These are phyloP conservation scores for Samia ricini DNA, from an alignment of 1,140 invertebrate genomes.

Conservation along the genomic window DNA sequence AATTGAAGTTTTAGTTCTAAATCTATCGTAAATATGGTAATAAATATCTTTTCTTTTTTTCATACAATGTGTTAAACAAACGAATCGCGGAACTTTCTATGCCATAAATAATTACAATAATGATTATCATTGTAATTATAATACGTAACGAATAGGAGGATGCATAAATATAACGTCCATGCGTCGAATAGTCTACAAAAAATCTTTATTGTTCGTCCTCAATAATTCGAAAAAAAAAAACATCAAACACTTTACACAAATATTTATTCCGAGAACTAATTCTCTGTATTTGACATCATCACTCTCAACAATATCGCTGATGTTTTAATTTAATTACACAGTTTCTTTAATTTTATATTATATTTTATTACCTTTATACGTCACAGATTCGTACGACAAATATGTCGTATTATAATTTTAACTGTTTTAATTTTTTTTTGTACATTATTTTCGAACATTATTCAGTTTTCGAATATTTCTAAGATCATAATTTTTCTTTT, in stretches of 20 bases:
- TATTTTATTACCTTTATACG: neutral
- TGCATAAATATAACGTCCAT: neutral
- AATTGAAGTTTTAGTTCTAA: no score
- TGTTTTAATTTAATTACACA: neutral
- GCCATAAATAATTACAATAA: neutral
- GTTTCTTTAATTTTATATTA: neutral
- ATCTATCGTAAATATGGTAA: no score
- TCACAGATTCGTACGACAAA: no score
- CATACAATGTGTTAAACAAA: no score
- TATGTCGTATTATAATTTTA: neutral
- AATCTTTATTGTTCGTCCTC: neutral
- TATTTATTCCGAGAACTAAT: neutral
- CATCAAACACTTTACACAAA: neutral
- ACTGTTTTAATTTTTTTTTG: neutral
- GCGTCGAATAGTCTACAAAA: neutral
- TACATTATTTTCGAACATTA: no score
- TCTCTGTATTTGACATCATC: neutral
- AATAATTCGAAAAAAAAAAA: neutral
- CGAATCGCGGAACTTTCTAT: no score
- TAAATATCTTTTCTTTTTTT: no score
- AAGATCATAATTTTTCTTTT: no score
- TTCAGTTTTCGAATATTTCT: no score
- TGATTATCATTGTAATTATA: neutral
- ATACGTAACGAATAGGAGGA: neutral
- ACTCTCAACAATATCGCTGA: neutral